phyloP scores from a whole-genome alignment of 1,140 invertebrate genomes.

The Holotrichia oblita region DNA sequence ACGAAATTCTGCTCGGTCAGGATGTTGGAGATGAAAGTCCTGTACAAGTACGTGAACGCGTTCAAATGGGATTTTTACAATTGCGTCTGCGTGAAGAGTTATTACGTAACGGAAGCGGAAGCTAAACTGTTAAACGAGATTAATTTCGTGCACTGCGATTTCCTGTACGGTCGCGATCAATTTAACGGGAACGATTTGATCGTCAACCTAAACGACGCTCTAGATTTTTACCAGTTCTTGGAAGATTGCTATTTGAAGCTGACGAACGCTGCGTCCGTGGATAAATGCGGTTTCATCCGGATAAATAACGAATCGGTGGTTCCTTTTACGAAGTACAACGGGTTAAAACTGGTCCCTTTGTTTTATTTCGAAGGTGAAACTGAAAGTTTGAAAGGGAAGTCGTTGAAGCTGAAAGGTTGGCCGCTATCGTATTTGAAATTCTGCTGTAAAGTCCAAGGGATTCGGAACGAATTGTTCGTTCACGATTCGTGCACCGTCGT shows the following conservation, averaged over 20 bases:
- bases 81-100: slow-evolving; percentile 32
- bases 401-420: slow-evolving; percentile 58
- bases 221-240: slow-evolving; percentile 19
- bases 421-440: slow-evolving; percentile 65
- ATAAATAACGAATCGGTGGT: slow-evolving; percentile 83
- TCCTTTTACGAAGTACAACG: slow-evolving; percentile 40
- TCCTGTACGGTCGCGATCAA: slow-evolving; percentile 10
- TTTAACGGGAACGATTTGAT: slow-evolving; percentile 64
- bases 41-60: slow-evolving; percentile 27
- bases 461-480: slow-evolving; percentile 62
- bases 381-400: slow-evolving; percentile 38
- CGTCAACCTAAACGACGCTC: slow-evolving; percentile 26
- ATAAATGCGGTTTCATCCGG: slow-evolving; percentile 76
- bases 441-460: slow-evolving; percentile 65
- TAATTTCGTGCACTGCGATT: slow-evolving; percentile 38
- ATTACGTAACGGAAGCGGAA: slow-evolving; percentile 28
- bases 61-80: slow-evolving; percentile 35
- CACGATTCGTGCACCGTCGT: slow-evolving; percentile 61
- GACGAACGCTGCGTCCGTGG: slow-evolving; percentile 13
- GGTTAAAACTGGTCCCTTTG: slow-evolving; percentile 36
- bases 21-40: slow-evolving; percentile 27
- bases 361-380: slow-evolving; percentile 47
- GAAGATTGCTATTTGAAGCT: slow-evolving; percentile 31
- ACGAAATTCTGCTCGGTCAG: slow-evolving; percentile 13
- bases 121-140: slow-evolving; percentile 35